Evolutionary conservation across 2,888 invertebrate genomes (phyloP), one percentile per base, ranked within the genome.

Genomic region (Holacanthella duospinosa): DNA sequence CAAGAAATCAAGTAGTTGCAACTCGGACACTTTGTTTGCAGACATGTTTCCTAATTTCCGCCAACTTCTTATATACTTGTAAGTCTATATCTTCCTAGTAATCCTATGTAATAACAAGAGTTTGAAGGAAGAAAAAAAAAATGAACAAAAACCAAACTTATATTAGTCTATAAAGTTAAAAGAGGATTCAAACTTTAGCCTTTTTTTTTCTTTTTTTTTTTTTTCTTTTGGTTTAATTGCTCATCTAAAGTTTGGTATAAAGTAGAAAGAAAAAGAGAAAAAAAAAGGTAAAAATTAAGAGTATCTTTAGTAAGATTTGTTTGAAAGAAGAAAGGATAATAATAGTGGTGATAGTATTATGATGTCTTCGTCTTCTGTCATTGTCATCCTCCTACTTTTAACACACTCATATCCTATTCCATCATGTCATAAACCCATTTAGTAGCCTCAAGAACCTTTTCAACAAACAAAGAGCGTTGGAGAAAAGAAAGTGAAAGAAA

Each of bases 381-480:
- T 48, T 48, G 48, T 48, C 48, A 48, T 48, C 48, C n/a, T n/a
- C n/a, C n/a, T 48, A 9, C 48, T 48, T 48, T 48, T 48, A 48
- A 48, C 48, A 48, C 48, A 48, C 48, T 48, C 48, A 48, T 48
- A 48, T 48, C 48, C 57, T 57, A 27, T 57, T 57, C 57, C 57
- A 57, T 61, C 55, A 43, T 61, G 61, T 61, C 61, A 61, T 61
- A 61, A 61, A 61, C 54, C 61, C 61, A 61, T 61, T 61, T 61
- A 61, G 61, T 57, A 28, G 29, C 29, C 57, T 57, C 29, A 57
- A 57, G 57, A 57, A 28, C 53, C 43, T 57, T 62, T 44, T 19
- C 36, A 24, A 25, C 29, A 16, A 3, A 27, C 2, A 58, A 21
- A 43, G n/a, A 36, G 29, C 44, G 12, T 43, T 21, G 24, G 55